Evolutionary conservation across 2,888 invertebrate genomes (phyloP).

Genomic region (Onchidella celtica): DNA sequence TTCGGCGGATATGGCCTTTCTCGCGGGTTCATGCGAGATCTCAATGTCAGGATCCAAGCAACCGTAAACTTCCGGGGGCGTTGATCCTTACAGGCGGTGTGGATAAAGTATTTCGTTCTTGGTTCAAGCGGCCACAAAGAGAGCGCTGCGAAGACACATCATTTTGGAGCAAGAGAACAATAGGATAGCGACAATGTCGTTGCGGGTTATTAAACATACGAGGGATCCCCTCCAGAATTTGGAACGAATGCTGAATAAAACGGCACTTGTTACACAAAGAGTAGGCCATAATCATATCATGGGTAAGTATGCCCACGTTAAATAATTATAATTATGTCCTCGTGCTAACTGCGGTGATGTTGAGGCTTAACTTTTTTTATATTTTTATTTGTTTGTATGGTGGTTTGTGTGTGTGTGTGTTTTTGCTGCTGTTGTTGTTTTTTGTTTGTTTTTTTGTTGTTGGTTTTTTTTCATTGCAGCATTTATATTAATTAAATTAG

Average conservation of each 20-base stretch:
- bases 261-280: constrained; percentile 73
- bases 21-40: neutral
- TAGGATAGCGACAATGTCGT: constrained; percentile 49
- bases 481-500: too few relatives aligned
- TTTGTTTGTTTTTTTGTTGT: too few relatives aligned
- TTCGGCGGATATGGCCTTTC: constrained; percentile 20
- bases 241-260: constrained; percentile 75
- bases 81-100: constrained; percentile 21
- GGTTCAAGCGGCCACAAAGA: neutral
- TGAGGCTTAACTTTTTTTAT: too few relatives aligned
- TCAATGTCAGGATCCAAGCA: constrained; percentile 59
- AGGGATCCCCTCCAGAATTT: constrained; percentile 69
- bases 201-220: constrained; percentile 56
- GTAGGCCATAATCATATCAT: constrained; percentile 72
- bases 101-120: neutral
- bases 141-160: neutral
- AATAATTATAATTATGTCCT: too few relatives aligned
- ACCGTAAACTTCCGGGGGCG: constrained; percentile 69
- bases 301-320: too few relatives aligned
- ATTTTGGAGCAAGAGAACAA: neutral
- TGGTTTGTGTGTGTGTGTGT: too few relatives aligned
- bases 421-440: too few relatives aligned
- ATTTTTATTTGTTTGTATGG: too few relatives aligned
- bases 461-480: too few relatives aligned
- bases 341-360: too few relatives aligned